A percentile compares a stretch with the other conserved stretches of the same genome.
phyloP scores from a whole-genome alignment of 1,140 invertebrate species.

The Pseudomyrmex sp. region DNA sequence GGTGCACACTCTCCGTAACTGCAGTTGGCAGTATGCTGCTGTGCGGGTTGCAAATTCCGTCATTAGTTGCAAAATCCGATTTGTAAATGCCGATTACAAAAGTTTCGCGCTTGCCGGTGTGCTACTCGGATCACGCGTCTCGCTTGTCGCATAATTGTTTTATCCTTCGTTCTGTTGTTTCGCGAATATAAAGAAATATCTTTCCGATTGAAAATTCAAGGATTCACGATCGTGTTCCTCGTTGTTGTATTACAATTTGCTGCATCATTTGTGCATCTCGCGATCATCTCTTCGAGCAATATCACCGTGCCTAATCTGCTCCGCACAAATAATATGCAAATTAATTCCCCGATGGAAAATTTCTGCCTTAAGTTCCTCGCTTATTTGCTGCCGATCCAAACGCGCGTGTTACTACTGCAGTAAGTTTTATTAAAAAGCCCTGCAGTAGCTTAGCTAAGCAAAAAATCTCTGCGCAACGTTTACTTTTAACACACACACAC shows the following conservation, averaged over 20 bases:
- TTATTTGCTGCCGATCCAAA: not conserved
- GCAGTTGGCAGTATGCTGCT: conserved; percentile 67
- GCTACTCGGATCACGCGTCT: not conserved
- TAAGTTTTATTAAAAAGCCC: no score
- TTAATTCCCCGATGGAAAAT: not conserved
- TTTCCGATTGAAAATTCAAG: not conserved
- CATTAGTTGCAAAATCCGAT: not conserved
- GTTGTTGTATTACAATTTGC: not conserved
- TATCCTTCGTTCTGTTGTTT: not conserved
- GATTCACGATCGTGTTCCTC: not conserved
- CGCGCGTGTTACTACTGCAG: not conserved
- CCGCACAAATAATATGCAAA: conserved; percentile 13
- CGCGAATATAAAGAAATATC: conserved; percentile 10
- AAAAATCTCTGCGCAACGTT: no score
- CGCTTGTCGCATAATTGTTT: no score
- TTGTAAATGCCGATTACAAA: not conserved
- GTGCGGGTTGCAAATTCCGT: conserved; percentile 15
- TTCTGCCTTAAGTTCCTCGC: not conserved
- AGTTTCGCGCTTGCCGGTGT: not conserved
- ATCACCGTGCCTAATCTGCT: no score
- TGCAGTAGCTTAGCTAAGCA: no score
- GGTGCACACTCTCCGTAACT: conserved; percentile 72
- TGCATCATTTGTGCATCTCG: not conserved
- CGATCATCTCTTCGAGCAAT: no score
- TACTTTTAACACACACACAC: no score